Conservation (phyloP, 2,113 vertebrate genomes). For the Camelus dromedarius region DNA sequence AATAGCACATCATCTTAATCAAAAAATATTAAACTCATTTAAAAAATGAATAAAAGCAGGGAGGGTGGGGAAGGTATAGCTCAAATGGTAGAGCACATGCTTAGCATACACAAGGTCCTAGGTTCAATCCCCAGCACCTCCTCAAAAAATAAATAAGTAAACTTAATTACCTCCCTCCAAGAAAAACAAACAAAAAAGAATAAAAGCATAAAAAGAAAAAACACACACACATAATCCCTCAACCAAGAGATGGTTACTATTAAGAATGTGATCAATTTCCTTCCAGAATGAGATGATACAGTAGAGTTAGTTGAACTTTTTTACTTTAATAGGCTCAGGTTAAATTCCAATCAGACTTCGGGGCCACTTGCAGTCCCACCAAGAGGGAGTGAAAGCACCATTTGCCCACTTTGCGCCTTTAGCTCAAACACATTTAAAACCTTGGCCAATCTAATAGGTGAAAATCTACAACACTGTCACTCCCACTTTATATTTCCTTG, state of each 20-base stretch:
- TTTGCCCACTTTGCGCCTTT: not conserved
- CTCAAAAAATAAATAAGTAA: too few species aligned
- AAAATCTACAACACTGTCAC: fast-evolving
- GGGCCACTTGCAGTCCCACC: not conserved
- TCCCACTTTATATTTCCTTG: not conserved
- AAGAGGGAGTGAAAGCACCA: fast-evolving
- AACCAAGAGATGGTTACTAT: not conserved
- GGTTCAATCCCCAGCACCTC: too few species aligned
- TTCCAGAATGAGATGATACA: not conserved
- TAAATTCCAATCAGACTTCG: not conserved
- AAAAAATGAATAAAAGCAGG: not conserved
- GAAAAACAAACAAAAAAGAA: not conserved
- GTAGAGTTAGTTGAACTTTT: not conserved
- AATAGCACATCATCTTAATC: not conserved
- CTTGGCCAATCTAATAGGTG: not conserved
- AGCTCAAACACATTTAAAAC: fast-evolving
- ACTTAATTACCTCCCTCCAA: too few species aligned
- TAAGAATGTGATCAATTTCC: not conserved
- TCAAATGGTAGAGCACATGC: too few species aligned
- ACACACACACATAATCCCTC: not conserved
- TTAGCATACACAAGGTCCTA: too few species aligned
- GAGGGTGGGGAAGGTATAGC: too few species aligned
- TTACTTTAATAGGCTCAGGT: not conserved
- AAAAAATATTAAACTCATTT: not conserved
- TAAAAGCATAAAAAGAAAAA: not conserved